These are phyloP conservation scores for Merops nubicus DNA, from an alignment of 2,113 vertebrate genomes.

Conservation along the genomic window DNA sequence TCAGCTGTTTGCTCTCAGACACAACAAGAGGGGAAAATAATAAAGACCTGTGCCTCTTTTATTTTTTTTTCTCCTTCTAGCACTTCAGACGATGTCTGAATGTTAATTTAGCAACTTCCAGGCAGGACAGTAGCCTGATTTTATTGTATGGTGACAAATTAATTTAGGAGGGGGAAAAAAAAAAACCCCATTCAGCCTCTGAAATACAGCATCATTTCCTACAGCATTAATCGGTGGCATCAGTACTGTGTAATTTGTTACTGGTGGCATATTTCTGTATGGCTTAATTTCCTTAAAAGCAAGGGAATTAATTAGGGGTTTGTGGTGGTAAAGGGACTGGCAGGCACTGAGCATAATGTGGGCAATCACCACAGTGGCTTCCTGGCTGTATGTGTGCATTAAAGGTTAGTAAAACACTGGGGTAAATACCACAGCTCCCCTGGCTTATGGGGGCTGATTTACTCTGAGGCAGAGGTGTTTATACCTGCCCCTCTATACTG, in stretches of 20 bases:
- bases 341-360: neutral
- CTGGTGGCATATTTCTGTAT: neutral
- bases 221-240: slow-evolving; percentile 32
- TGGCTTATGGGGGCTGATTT: neutral
- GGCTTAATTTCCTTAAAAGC: slow-evolving; percentile 66
- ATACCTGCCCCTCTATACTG: neutral
- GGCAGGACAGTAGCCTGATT: neutral
- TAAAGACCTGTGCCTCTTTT: neutral
- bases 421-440: neutral
- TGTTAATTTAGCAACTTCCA: neutral
- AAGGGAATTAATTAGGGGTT: slow-evolving; percentile 27
- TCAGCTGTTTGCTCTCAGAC: neutral
- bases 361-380: neutral
- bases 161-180: neutral
- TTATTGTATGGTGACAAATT: neutral
- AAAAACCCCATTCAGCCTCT: neutral
- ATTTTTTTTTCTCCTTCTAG: neutral
- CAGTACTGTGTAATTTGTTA: slow-evolving; percentile 28
- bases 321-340: neutral
- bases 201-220: neutral
- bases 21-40: neutral
- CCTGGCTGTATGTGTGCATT: neutral
- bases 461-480: neutral
- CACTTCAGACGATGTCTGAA: neutral
- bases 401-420: neutral